Percentiles rank a stretch among this genome's conserved stretches.
These are phyloP conservation scores for Lagria hirta DNA, from an alignment of 2,888 invertebrate species.

Conservation along the genomic window DNA sequence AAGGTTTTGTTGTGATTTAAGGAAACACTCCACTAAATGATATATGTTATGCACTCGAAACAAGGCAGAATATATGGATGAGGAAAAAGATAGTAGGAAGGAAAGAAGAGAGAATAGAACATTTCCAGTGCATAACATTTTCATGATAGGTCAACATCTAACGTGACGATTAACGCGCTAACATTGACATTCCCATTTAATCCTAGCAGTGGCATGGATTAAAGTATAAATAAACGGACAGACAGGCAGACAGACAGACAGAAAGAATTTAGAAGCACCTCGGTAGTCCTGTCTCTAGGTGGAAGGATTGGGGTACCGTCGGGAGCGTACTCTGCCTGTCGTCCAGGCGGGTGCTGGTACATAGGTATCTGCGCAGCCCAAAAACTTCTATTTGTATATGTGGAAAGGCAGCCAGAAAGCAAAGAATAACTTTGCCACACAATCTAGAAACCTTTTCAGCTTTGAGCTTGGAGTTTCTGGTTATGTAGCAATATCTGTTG, in stretches of 20 bases:
- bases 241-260: slow-evolving; percentile 52
- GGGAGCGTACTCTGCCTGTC: slow-evolving; percentile 53
- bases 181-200: slow-evolving; percentile 42
- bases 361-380: slow-evolving; percentile 62
- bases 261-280: slow-evolving; percentile 55
- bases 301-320: slow-evolving; percentile 55
- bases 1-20: too few relatives aligned
- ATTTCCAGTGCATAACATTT: slow-evolving; percentile 21
- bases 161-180: slow-evolving; percentile 32
- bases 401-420: slow-evolving; percentile 25
- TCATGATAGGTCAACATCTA: slow-evolving; percentile 15
- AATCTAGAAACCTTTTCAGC: too few relatives aligned
- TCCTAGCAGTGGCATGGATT: slow-evolving; percentile 25
- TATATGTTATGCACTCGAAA: too few relatives aligned
- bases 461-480: too few relatives aligned
- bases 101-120: slow-evolving; percentile 5
- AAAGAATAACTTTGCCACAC: slow-evolving; percentile 20
- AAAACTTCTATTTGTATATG: slow-evolving; percentile 43
- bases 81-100: slow-evolving; percentile 1
- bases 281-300: slow-evolving; percentile 55
- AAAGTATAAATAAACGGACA: slow-evolving; percentile 28
- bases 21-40: too few relatives aligned
- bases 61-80: neutral
- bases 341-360: slow-evolving; percentile 64
- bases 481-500: too few relatives aligned